Percentiles rank a stretch among this genome's conserved stretches.
Conservation (phyloP, 2,888 invertebrate species). For the Bellardia pandia region DNA sequence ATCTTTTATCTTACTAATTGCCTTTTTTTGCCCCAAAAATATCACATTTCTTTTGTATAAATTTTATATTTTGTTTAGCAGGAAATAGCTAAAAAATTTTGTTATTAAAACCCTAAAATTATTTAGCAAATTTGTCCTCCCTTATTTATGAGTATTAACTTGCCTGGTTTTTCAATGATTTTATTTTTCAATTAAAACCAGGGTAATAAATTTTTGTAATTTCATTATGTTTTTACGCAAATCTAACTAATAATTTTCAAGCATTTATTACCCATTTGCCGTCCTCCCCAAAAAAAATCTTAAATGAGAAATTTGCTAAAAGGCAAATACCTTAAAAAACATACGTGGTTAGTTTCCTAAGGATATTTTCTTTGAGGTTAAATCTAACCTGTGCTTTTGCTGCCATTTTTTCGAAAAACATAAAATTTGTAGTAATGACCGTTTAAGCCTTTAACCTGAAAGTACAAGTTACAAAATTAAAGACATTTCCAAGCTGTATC, state of each 20-base stretch:
- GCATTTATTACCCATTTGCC: slow-evolving; percentile 52
- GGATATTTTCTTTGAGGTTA: no score
- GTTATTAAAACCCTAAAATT: slow-evolving; percentile 50
- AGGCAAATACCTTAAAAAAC: not conserved
- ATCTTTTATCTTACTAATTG: slow-evolving; percentile 50
- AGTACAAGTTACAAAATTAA: no score
- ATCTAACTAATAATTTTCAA: slow-evolving; percentile 69
- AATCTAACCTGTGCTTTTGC: no score
- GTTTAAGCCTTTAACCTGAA: no score
- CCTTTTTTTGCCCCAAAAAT: slow-evolving; percentile 50
- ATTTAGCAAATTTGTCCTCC: slow-evolving; percentile 27
- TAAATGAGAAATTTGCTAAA: not conserved
- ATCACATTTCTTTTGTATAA: slow-evolving; percentile 60
- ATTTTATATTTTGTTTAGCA: slow-evolving; percentile 24
- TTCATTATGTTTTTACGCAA: slow-evolving; percentile 65
- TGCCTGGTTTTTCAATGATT: not conserved
- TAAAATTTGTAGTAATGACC: no score
- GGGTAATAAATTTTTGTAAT: slow-evolving; percentile 58
- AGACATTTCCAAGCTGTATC: no score
- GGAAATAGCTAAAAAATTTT: slow-evolving; percentile 39
- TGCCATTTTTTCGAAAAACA: no score
- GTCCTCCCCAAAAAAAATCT: not conserved
- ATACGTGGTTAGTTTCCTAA: slow-evolving; percentile 1
- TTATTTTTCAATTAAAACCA: slow-evolving; percentile 65
- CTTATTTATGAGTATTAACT: slow-evolving; percentile 25